phyloP scores from a whole-genome alignment of 1,140 invertebrate species.

The Copidosoma floridanum region DNA sequence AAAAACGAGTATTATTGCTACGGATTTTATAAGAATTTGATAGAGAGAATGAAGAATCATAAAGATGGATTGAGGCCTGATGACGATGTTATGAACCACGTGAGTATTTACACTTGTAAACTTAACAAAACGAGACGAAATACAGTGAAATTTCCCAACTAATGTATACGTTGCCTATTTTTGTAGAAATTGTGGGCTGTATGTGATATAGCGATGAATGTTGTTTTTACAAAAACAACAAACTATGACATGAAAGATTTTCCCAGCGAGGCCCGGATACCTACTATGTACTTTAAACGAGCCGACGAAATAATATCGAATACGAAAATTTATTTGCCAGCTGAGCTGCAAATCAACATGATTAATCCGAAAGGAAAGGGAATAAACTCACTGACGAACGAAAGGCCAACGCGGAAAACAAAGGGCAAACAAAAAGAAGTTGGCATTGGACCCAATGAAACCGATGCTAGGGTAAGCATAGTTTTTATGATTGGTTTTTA shows the following conservation, averaged over 20 bases:
- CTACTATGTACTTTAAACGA: constrained; percentile 81
- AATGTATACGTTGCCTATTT: not conserved
- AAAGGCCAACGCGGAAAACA: constrained; percentile 46
- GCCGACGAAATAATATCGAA: constrained; percentile 71
- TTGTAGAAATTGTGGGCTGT: constrained; percentile 91
- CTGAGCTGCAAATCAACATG: constrained; percentile 64
- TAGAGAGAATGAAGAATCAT: constrained; percentile 90
- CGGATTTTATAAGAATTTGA: constrained; percentile 91
- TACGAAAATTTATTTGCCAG: constrained; percentile 67
- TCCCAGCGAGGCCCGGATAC: constrained; percentile 78
- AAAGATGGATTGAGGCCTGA: constrained; percentile 83
- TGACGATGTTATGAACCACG: constrained; percentile 77
- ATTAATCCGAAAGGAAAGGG: constrained; percentile 57
- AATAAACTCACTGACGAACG: constrained; percentile 48
- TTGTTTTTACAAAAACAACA: constrained; percentile 82
- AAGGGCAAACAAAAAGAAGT: constrained; percentile 58
- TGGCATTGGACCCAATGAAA: constrained; percentile 62
- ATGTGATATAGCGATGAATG: constrained; percentile 88
- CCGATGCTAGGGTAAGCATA: constrained; percentile 61
- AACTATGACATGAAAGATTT: constrained; percentile 88
- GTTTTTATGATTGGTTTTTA: constrained; percentile 19
- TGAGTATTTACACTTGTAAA: constrained; percentile 63
- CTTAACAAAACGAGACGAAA: not conserved
- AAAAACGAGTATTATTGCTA: constrained; percentile 94
- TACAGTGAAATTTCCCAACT: not conserved